These are phyloP conservation scores for Cephus cinctus DNA, from an alignment of 1,140 invertebrate species.

Conservation along the genomic window DNA sequence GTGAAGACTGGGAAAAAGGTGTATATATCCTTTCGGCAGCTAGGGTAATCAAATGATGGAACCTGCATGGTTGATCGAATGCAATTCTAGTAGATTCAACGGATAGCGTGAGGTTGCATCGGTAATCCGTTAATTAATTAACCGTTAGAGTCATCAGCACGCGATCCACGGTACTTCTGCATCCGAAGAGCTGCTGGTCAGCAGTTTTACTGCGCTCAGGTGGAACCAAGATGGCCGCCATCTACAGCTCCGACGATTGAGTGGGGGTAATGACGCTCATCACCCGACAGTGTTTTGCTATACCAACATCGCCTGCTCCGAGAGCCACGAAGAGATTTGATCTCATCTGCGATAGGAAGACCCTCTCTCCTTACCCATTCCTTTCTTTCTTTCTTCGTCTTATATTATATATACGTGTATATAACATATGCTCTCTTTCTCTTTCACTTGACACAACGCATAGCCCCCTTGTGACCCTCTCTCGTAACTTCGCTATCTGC, in stretches of 20 bases:
- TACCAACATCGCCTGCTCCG: constrained; percentile 45
- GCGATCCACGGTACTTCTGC: constrained; percentile 34
- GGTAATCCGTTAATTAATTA: constrained; percentile 51
- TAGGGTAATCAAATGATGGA: no score
- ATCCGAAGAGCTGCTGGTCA: constrained; percentile 25
- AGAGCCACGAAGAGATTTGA: constrained; percentile 35
- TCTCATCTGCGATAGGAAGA: constrained; percentile 47
- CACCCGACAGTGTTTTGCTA: constrained; percentile 54
- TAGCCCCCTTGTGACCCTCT: no score
- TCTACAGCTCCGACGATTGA: constrained; percentile 32
- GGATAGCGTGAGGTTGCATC: constrained; percentile 23
- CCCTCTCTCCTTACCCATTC: constrained; percentile 10
- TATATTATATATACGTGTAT: no score
- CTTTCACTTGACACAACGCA: no score
- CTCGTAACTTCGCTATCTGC: no score
- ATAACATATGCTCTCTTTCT: no score
- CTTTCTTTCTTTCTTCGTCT: constrained; percentile 8
- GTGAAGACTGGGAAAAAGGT: no score
- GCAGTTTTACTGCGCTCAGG: constrained; percentile 36
- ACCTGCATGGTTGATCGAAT: no score
- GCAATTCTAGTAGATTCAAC: no score
- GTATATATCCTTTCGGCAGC: no score
- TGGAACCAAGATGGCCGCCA: constrained; percentile 49
- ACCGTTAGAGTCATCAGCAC: constrained; percentile 48
- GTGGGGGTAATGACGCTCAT: constrained; percentile 55